Conservation (phyloP, 1,140 invertebrate species). For the Drosophila punjabiensis region DNA sequence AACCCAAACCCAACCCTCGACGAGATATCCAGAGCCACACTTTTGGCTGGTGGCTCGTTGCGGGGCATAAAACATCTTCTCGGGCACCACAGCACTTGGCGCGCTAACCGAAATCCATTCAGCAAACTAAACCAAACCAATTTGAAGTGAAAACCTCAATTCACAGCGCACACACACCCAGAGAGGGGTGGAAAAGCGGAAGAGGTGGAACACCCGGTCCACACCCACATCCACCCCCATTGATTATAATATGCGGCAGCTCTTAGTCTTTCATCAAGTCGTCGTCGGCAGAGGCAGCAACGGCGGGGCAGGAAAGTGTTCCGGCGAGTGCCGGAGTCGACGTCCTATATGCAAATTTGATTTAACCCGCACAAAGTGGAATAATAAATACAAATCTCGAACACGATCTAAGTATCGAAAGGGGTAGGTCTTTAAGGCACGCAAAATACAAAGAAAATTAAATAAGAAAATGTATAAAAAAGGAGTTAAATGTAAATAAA, state of each 20-base stretch:
- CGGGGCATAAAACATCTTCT: constrained; percentile 39
- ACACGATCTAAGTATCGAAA: constrained; percentile 38
- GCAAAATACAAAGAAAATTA: not conserved
- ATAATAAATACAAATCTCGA: constrained; percentile 66
- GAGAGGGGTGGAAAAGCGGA: not conserved
- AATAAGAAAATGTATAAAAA: no score
- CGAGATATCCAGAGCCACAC: constrained; percentile 3
- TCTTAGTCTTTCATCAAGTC: constrained; percentile 62
- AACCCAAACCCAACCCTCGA: not conserved
- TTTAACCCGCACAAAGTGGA: constrained; percentile 65
- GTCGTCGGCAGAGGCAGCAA: no score
- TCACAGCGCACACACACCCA: constrained; percentile 36
- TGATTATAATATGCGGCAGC: constrained; percentile 63
- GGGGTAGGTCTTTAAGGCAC: constrained; percentile 12
- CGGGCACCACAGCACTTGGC: constrained; percentile 47
- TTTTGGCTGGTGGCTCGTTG: not conserved
- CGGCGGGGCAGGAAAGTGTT: constrained; percentile 9
- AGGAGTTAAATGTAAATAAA: not conserved
- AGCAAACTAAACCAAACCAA: constrained; percentile 73
- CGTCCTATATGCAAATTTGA: constrained; percentile 68
- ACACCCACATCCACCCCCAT: constrained; percentile 23
- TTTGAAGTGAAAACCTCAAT: constrained; percentile 69
- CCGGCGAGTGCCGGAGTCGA: constrained; percentile 25
- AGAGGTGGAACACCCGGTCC: not conserved
- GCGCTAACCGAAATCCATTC: constrained; percentile 64